Evolutionary conservation across 2,113 vertebrate genomes (phyloP), one percentile per base, ranked within the genome.

Genomic region (Rhinopomastus cyanomelas): DNA sequence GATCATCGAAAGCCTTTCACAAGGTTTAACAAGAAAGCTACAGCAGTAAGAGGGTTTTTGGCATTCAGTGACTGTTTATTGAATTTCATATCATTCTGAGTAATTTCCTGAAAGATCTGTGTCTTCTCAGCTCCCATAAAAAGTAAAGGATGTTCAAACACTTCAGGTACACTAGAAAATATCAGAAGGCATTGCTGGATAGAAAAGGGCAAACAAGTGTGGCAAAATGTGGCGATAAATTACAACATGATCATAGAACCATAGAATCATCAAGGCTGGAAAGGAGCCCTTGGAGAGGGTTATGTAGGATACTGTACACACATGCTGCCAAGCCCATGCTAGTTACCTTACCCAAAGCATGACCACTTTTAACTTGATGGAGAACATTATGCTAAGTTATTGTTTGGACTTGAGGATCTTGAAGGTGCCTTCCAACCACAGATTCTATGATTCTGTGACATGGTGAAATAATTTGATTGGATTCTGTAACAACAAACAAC

Each of bases 271-370:
- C n/a, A n/a, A n/a, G n/a, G n/a, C n/a, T n/a, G 18, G 32, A 46
- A 32, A 39, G 37, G 22, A 22, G 13, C 12, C 1, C 2, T 6
- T 34, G 37, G 29, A 52, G 30, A 11, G 11, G 17, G 2, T 2
- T 8, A 17, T 1, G 3, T 7, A 16, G 44, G 26, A n/a, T 5
- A 25, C 7, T 12, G 34, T 49, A 37, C 25, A 61, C 30, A 49
- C 14, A 8, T 8, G 12, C 14, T 27, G 44, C 46, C 68, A 81
- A 55, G 42, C 36, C 27, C 22, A 17, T 11, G 5, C 29, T 49
- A 62, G 84, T 56, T 16, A n/a, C 26, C 34, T 42, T 27, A 26
- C 34, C 30, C 39, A 36, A 5, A 67, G 27, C 18, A 42, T 13
- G 4, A 30, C 10, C 16, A 29, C 6, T 56, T 56, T 29, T 49